These are phyloP conservation scores for Choreutis nemorana DNA, from an alignment of 2,888 invertebrate species.

Conservation along the genomic window DNA sequence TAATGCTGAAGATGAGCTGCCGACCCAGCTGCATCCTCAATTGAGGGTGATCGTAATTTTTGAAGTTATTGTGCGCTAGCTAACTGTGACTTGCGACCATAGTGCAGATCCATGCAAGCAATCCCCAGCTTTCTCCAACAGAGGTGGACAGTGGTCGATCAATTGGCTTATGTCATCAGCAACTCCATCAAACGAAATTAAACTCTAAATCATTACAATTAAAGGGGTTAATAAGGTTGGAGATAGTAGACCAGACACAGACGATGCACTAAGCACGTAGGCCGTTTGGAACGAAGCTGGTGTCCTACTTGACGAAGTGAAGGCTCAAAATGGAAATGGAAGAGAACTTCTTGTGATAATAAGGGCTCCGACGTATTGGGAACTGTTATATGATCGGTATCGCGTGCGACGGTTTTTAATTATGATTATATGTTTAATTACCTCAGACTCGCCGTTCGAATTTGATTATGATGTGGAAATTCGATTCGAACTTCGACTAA, in stretches of 20 bases:
- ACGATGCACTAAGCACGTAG: constrained; percentile 28
- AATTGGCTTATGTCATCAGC: constrained; percentile 21
- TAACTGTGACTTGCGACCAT: too few species aligned
- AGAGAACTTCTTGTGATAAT: constrained; percentile 28
- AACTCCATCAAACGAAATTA: constrained; percentile 14
- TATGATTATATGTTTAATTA: too few species aligned
- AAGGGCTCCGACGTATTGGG: constrained; percentile 15
- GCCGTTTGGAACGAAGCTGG: constrained; percentile 24
- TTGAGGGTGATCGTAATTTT: constrained; percentile 43
- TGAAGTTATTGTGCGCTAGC: constrained; percentile 29
- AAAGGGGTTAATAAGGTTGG: too few species aligned
- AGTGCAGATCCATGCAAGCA: constrained; percentile 20
- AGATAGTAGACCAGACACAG: too few species aligned
- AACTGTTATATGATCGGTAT: constrained; percentile 16
- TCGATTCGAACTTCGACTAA: too few species aligned
- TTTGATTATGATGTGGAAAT: too few species aligned
- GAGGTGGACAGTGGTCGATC: constrained; percentile 25
- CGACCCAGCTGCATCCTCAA: too few species aligned
- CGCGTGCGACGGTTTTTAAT: constrained; percentile 13
- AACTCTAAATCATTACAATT: constrained; percentile 19
- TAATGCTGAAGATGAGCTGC: too few species aligned
- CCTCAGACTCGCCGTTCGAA: too few species aligned
- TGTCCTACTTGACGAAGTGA: constrained; percentile 25
- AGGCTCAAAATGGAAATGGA: constrained; percentile 32
- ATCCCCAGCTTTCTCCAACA: constrained; percentile 43